Conservation (phyloP, 2,888 invertebrate species). For the Erynnis tages region DNA sequence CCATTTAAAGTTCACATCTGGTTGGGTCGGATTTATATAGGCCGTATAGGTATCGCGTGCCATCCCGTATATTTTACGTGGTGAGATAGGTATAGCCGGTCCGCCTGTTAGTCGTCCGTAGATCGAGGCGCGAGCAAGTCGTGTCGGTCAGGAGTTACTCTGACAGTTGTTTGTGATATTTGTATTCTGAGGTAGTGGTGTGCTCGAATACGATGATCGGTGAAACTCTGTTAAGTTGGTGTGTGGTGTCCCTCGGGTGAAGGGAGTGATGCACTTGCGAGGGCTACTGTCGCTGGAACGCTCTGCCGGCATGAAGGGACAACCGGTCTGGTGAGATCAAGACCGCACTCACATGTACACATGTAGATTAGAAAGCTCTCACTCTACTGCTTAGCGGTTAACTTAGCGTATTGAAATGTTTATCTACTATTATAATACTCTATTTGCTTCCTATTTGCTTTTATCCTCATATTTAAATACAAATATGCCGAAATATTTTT, state of each 20-base stretch:
- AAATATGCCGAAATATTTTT: too few species aligned
- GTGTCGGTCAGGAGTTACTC: constrained; percentile 40
- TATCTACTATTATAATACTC: constrained; percentile 1
- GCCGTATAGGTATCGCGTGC: constrained; percentile 51
- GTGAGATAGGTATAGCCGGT: constrained; percentile 44
- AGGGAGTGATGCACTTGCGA: constrained; percentile 65
- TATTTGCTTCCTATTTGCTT: too few species aligned
- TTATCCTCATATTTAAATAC: too few species aligned
- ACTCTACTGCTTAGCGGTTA: constrained; percentile 25
- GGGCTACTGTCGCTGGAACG: constrained; percentile 56
- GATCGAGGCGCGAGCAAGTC: constrained; percentile 46
- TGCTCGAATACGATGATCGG: constrained; percentile 65
- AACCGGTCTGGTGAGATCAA: constrained; percentile 79
- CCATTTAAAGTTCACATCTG: constrained; percentile 44
- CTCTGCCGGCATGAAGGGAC: constrained; percentile 72
- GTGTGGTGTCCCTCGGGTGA: constrained; percentile 65
- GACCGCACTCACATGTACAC: constrained; percentile 35
- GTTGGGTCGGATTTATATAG: constrained; percentile 41
- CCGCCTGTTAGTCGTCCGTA: constrained; percentile 55
- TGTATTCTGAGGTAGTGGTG: constrained; percentile 62
- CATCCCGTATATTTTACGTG: constrained; percentile 60
- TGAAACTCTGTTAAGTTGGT: constrained; percentile 58
- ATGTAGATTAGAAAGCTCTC: constrained; percentile 50
- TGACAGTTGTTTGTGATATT: constrained; percentile 39
- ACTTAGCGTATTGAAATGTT: constrained; percentile 1